These are phyloP conservation scores for Brachypalpus laphriformis DNA, from an alignment of 2,888 invertebrate species.

Conservation along the genomic window DNA sequence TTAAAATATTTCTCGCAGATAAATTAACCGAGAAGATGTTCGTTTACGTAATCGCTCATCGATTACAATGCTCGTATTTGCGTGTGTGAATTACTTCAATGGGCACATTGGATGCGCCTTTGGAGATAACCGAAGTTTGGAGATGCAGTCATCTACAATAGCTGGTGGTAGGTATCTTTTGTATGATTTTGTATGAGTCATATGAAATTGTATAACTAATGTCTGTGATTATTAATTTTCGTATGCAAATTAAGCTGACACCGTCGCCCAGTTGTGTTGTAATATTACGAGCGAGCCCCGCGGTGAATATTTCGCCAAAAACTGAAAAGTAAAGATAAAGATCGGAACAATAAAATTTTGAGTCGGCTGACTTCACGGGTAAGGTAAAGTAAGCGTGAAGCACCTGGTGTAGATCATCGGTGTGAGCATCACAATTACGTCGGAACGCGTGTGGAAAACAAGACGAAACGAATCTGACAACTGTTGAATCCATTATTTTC, in stretches of 20 bases:
- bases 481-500: not conserved
- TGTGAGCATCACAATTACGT: not conserved
- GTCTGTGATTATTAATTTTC: constrained; percentile 38
- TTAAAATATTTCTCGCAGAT: constrained; percentile 9
- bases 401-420: constrained; percentile 39
- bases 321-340: constrained; percentile 36
- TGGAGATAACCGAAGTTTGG: constrained; percentile 19
- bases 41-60: constrained; percentile 23
- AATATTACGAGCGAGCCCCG: constrained; percentile 31
- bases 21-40: constrained; percentile 21
- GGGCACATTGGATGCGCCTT: constrained; percentile 23
- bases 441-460: not conserved
- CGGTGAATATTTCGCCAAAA: constrained; percentile 45
- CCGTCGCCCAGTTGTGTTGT: constrained; percentile 29
- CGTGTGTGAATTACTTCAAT: constrained; percentile 38
- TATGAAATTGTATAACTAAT: constrained; percentile 50
- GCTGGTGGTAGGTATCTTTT: constrained; percentile 11
- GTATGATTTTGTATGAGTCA: constrained; percentile 34
- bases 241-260: constrained; percentile 57
- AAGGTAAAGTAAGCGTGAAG: constrained; percentile 36
- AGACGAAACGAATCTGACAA: not conserved
- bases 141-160: constrained; percentile 25
- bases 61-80: constrained; percentile 4
- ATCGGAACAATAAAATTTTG: constrained; percentile 55
- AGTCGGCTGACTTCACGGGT: constrained; percentile 31